phyloP scores from a whole-genome alignment of 2,113 vertebrate genomes.

The Salvator merianae region DNA sequence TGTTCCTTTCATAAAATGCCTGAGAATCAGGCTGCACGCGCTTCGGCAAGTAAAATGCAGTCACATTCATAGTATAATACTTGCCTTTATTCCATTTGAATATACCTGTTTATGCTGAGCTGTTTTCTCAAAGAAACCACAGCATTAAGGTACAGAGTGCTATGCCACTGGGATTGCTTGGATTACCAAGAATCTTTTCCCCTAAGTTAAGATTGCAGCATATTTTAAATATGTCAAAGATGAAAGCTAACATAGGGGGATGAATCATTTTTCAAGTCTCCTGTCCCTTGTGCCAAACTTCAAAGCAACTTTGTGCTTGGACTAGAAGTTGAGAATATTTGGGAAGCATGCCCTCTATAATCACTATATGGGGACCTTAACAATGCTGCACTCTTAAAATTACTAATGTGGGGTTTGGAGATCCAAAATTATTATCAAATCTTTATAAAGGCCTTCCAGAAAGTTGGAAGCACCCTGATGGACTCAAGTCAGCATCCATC shows the following conservation, averaged over 20 bases:
- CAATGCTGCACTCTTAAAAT: slow-evolving; percentile 18
- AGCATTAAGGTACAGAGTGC: slow-evolving; percentile 72
- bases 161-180: slow-evolving; percentile 72
- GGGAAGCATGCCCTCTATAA: slow-evolving; percentile 46
- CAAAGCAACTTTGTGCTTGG: slow-evolving; percentile 71
- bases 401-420: slow-evolving; percentile 32
- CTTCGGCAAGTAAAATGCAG: slow-evolving; percentile 5
- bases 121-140: slow-evolving; percentile 57
- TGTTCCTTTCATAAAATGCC: not conserved
- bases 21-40: slow-evolving; percentile 2
- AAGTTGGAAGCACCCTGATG: not conserved
- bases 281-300: slow-evolving; percentile 60
- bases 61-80: slow-evolving; percentile 16
- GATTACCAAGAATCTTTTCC: slow-evolving; percentile 66
- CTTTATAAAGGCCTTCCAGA: not conserved
- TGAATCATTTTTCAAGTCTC: slow-evolving; percentile 64
- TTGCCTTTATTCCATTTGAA: slow-evolving; percentile 40
- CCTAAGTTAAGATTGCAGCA: slow-evolving; percentile 54
- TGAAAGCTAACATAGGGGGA: slow-evolving; percentile 66
- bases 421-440: not conserved
- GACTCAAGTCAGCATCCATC: not conserved
- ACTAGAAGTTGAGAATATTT: slow-evolving; percentile 65
- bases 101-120: slow-evolving; percentile 23
- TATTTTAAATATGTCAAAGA: slow-evolving; percentile 69
- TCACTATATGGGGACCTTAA: slow-evolving; percentile 19